Evolutionary conservation across 2,888 invertebrate species (phyloP).

Genomic region (Amphipoea oculea): DNA sequence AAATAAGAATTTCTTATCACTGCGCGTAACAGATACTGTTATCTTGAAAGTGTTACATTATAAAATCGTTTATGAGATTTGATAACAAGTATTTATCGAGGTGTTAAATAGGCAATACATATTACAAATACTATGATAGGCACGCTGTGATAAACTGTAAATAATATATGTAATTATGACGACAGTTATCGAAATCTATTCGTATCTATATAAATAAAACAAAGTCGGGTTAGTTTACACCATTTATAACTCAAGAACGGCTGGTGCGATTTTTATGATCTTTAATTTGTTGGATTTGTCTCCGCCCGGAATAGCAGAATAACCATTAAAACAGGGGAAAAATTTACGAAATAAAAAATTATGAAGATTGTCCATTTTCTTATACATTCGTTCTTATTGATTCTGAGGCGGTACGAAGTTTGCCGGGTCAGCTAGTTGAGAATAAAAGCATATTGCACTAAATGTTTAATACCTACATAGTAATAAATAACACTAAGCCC

Average conservation of each 20-base stretch:
- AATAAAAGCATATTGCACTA: not conserved
- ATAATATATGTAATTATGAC: not conserved
- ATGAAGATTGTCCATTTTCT: too few relatives aligned
- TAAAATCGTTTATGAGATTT: not conserved
- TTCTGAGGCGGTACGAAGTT: too few relatives aligned
- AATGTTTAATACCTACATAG: not conserved
- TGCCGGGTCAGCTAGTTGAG: not conserved
- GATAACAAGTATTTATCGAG: not conserved
- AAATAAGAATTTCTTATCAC: constrained; percentile 10
- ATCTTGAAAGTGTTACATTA: not conserved
- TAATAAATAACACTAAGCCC: not conserved
- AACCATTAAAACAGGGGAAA: too few relatives aligned
- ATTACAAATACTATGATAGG: not conserved
- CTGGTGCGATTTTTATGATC: too few relatives aligned
- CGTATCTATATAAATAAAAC: too few relatives aligned
- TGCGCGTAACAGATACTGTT: not conserved
- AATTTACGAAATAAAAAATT: too few relatives aligned
- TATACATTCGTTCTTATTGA: too few relatives aligned
- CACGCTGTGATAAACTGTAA: not conserved
- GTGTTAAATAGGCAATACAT: not conserved
- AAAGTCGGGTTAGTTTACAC: too few relatives aligned
- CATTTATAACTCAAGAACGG: too few relatives aligned
- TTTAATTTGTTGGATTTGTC: too few relatives aligned
- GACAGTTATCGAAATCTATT: not conserved
- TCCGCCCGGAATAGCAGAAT: too few relatives aligned